phyloP scores from a whole-genome alignment of 2,888 invertebrate species.

The Mechanitis messenoides region DNA sequence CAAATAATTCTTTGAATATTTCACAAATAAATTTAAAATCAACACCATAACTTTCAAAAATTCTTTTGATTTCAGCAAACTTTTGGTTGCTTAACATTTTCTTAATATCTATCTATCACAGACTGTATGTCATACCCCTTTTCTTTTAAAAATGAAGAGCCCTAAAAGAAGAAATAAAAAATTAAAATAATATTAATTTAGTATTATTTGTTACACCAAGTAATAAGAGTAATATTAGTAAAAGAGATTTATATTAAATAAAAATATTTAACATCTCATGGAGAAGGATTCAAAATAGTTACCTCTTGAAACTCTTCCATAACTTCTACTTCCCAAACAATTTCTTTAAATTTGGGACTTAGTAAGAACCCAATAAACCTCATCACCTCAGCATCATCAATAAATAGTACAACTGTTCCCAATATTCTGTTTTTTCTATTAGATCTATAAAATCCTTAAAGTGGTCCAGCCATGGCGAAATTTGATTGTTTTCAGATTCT shows the following conservation, averaged over 20 bases:
- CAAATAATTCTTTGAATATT: conserved; percentile 37
- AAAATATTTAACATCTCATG: conserved; percentile 1
- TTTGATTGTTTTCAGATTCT: conserved; percentile 5
- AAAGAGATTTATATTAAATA: neutral
- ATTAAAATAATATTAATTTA: neutral
- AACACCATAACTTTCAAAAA: conserved; percentile 40
- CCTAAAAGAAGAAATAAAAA: conserved; percentile 34
- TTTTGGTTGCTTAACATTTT: conserved; percentile 40
- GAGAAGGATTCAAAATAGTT: no score
- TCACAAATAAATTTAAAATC: conserved; percentile 39
- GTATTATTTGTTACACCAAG: neutral
- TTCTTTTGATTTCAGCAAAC: conserved; percentile 37
- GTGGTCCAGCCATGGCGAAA: conserved; percentile 34
- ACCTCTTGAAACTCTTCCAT: conserved; percentile 47
- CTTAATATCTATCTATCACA: conserved; percentile 39
- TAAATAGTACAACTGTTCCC: conserved; percentile 33
- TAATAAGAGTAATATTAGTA: neutral
- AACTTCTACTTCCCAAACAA: conserved; percentile 38
- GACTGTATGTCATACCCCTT: conserved; percentile 41
- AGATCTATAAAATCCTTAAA: conserved; percentile 38
- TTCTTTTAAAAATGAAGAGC: conserved; percentile 33
- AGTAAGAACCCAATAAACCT: conserved; percentile 38
- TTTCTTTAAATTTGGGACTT: conserved; percentile 37
- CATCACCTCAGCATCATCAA: conserved; percentile 40
- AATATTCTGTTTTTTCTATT: conserved; percentile 38